phyloP scores from a whole-genome alignment of 2,888 invertebrate genomes.

The Parascotia fuliginaria region DNA sequence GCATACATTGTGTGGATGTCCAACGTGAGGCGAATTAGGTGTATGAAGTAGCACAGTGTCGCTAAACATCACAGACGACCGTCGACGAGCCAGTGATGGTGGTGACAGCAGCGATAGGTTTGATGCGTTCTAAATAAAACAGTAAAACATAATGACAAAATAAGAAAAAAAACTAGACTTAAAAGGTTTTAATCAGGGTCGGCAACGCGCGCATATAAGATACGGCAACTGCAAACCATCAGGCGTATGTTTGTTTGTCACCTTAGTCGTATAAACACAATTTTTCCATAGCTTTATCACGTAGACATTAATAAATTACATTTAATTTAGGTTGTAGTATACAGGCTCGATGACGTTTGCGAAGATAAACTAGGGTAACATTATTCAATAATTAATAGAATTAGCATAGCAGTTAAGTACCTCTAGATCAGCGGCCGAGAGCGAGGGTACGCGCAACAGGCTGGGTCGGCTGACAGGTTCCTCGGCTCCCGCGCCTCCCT shows the following conservation, averaged over 20 bases:
- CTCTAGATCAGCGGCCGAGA: slow-evolving; percentile 86
- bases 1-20: slow-evolving; percentile 86
- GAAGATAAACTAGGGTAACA: neutral
- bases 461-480: slow-evolving; percentile 83
- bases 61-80: slow-evolving; percentile 96
- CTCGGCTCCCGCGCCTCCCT: slow-evolving; percentile 59
- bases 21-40: slow-evolving; percentile 64
- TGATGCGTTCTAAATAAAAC: slow-evolving; percentile 85
- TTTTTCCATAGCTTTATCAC: no score
- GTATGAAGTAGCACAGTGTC: slow-evolving; percentile 92
- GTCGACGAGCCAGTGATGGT: slow-evolving; percentile 89
- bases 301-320: no score
- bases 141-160: no score
- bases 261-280: no score
- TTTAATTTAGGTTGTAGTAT: no score
- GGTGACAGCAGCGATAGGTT: slow-evolving; percentile 90
- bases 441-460: slow-evolving; percentile 86
- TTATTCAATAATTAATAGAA: neutral
- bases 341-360: neutral
- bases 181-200: no score
- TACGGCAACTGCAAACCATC: no score
- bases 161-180: no score
- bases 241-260: no score
- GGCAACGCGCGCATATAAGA: no score
- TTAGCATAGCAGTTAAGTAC: slow-evolving; percentile 42